phyloP scores from a whole-genome alignment of 2,888 invertebrate species.

The Gymnoscelis rufifasciata region DNA sequence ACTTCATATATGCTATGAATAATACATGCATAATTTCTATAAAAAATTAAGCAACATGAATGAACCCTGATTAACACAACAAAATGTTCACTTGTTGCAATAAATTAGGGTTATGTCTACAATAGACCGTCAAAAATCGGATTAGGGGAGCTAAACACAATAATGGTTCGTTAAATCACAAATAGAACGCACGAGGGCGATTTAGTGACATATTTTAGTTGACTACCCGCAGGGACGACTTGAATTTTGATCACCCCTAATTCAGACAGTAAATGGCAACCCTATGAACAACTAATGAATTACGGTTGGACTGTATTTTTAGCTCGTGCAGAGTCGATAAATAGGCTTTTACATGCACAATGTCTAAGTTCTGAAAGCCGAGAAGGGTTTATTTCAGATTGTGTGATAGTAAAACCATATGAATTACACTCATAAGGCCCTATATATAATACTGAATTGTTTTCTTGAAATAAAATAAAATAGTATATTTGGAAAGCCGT shows the following conservation, averaged over 20 bases:
- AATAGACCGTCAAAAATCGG: conserved; percentile 57
- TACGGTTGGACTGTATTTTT: neutral
- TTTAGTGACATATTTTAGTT: conserved; percentile 49
- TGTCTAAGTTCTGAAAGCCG: too few relatives aligned
- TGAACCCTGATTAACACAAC: conserved; percentile 24
- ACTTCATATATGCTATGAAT: neutral
- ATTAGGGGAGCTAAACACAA: conserved; percentile 65
- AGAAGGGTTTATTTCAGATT: too few relatives aligned
- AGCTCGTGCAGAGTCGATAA: too few relatives aligned
- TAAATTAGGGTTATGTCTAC: conserved; percentile 46
- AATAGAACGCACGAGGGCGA: conserved; percentile 49
- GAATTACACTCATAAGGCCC: too few relatives aligned
- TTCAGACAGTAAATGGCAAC: conserved; percentile 29
- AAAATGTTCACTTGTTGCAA: conserved; percentile 42
- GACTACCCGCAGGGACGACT: conserved; percentile 44
- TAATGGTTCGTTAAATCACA: conserved; percentile 69
- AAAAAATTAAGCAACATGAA: conserved; percentile 10
- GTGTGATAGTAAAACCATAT: too few relatives aligned
- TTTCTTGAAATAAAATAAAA: too few relatives aligned
- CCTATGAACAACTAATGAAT: conserved; percentile 24
- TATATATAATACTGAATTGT: too few relatives aligned
- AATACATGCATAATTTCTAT: neutral
- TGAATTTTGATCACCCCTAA: conserved; percentile 42
- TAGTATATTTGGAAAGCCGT: too few relatives aligned
- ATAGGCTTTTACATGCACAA: too few relatives aligned